Evolutionary conservation across 2,888 invertebrate species (phyloP), one percentile per base, ranked within the genome.

Genomic region (Ochropleura plecta): DNA sequence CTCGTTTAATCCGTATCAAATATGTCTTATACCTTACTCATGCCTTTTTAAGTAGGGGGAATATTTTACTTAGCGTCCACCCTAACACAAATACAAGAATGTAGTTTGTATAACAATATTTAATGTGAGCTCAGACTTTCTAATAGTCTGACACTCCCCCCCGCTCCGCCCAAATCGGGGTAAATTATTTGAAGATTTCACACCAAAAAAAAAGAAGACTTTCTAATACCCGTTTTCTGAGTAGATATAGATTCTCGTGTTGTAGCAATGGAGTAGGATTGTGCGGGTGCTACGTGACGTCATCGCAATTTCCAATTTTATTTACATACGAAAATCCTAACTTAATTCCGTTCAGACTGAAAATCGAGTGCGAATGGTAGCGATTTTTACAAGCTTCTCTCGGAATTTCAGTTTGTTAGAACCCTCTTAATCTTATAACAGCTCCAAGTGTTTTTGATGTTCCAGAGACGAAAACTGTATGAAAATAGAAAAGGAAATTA

Each of bases 1-100:
- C 89, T 91, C 88, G 84, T 87, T 88, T 91, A 90, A 89, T 90
- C 87, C 90, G 83, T 90, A 88, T 88, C 81, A 88, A 89, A 90
- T 83, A 88, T 79, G 82, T 78, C 68, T 77, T 85, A 77, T 81
- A 81, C 73, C 55, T 76, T 70, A 67, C 66, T 76, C 71, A 57
- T 73, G 68, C 68, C 69, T 69, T 70, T 55, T 69, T 80, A 74
- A 77, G 74, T 42, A 68, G 62, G 53, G n/a, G 60, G 75, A 30
- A 46, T 77, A 78, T 81, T 73, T 64, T 53, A 68, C 73, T 53
- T 59, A 70, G n/a, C 48, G 10, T 69, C 49, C 46, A 40, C 70
- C 51, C 49, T 16, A 30, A 44, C 48, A 49, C 44, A 67, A 70
- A 57, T 62, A 64, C 69, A 70, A 76, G 81, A 70, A 78, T 70